Evolutionary conservation across 2,888 invertebrate genomes (phyloP), one percentile per base, ranked within the genome.

Genomic region (Melanostoma mellinum): DNA sequence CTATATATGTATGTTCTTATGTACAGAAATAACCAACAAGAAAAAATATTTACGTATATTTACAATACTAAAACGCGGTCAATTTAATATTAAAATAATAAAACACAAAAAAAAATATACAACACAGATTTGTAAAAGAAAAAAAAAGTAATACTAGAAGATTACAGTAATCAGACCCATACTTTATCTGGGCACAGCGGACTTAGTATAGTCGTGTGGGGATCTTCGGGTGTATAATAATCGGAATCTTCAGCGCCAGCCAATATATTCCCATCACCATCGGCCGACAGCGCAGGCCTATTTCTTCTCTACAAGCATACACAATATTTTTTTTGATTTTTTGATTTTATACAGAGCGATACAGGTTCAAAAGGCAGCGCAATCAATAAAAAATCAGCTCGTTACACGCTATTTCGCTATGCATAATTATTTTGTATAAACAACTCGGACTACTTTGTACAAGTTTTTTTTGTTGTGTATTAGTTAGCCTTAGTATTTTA

Each of bases 151-250:
- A 32, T 38, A 48, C 9, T 46, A 33, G 30, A 61, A 68, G 68
- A 77, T 77, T 75, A 84, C 80, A 77, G 77, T 78, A 42, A 76
- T 79, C 72, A 84, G 80, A 86, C 85, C 86, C 86, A 86, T 87
- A 84, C 88, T 86, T 89, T 89, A 36, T 89, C 88, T 38, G 90
- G 89, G 86, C 93, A 94, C 86, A 95, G 92, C 73, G 94, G 93
- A 87, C 94, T 94, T 87, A 94, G 92, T 88, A 94, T 94, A 86
- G 94, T 93, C 86, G 94, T 94, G 87, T 93, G 93, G 86, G 94
- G 93, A 91, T 96, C 95, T 90, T 95, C 95, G 35, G 95, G 95
- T 46, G 95, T 95, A 92, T 95, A 95, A 92, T 95, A 95, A 92
- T 95, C 95, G 42, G 95, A 95, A 92, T 95, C 95, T 85, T 95